Conservation (phyloP, 2,888 invertebrate species). For the Apodemia duryi region DNA sequence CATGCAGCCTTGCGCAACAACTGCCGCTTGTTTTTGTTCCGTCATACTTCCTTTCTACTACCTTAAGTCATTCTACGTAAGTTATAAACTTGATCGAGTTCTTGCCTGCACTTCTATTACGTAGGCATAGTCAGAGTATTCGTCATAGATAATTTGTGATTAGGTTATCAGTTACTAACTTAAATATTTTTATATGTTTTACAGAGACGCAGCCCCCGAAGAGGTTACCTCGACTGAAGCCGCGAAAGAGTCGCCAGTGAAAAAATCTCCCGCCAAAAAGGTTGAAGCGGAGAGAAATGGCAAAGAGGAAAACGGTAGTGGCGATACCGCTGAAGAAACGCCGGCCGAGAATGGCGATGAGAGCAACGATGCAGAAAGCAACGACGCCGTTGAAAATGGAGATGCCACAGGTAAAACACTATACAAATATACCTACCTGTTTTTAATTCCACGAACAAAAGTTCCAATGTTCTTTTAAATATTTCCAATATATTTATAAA, state of each 20-base stretch:
- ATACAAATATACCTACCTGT: too few relatives aligned
- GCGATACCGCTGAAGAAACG: constrained; percentile 54
- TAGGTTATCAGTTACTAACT: too few relatives aligned
- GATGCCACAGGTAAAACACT: constrained; percentile 56
- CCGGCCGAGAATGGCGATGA: constrained; percentile 66
- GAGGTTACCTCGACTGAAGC: constrained; percentile 71
- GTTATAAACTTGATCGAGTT: constrained; percentile 9
- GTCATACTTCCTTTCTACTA: constrained; percentile 60
- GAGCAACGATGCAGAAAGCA: constrained; percentile 57
- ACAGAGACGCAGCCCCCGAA: constrained; percentile 66
- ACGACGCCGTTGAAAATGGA: constrained; percentile 69
- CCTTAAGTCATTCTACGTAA: constrained; percentile 25
- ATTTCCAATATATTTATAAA: background rate
- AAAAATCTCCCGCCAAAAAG: constrained; percentile 75
- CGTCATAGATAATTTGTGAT: too few relatives aligned
- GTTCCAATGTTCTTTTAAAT: constrained; percentile 5
- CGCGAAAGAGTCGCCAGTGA: constrained; percentile 70
- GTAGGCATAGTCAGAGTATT: too few relatives aligned
- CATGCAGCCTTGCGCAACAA: constrained; percentile 70
- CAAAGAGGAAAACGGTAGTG: constrained; percentile 66
- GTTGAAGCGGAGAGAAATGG: constrained; percentile 72
- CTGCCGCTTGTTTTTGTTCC: constrained; percentile 65
- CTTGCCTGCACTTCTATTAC: too few relatives aligned
- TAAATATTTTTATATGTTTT: constrained; percentile 35
- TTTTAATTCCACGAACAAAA: too few relatives aligned